Base-by-base conservation (phyloP, 2,888 invertebrate genomes). In the Drosophila pseudotalamancana region DNA sequence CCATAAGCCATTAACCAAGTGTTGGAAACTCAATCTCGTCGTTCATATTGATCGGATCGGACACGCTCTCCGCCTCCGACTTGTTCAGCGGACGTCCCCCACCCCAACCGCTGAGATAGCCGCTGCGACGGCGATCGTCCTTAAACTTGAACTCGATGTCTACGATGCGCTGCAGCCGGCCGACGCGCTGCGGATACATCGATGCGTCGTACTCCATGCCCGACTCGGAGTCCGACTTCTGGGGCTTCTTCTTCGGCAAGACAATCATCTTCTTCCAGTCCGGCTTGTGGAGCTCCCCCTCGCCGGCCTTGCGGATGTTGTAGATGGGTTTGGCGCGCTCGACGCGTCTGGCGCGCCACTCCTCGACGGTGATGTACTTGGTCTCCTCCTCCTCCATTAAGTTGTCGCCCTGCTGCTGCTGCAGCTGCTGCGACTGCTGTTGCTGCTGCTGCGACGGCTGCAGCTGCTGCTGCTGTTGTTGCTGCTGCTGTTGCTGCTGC, bases 141-240 rank as follows among this genome's bases (percentile, higher is more conserved):
- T 51, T 65, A 27, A 79, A 79, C 18, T 64, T 67, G 11, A 79
- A 45, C 6, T 71, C 64, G 5, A 77, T 62, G 18, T 62, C 45
- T 4, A 45, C 16, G 14, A 67, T 16, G 11, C 66, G 78, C 35
- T 61, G 40, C 9, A 53, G 1, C 3, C 77, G 76, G 0, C 59
- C 67, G 5, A 50, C 57, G 5, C 72, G 64, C 25, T 72, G 68
- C 8, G 62, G 49, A 53, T 45, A 57, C 40, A 53, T 6, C 4
- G 53, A 11, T 0, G 53, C 32, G 39, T 73, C 62, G 8, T 49
- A 59, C 0, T 48, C 69, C 2, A 12, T 8, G 0, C 18, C 32
- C 16, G n/a, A 6, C 0, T 57, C 48, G 1, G 4, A 1, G 1
- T 50, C 18, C 2, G 0, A 0, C n/a, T 37, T 35, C 21, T 11